Percentiles rank a stretch among this genome's conserved stretches.
These are phyloP conservation scores for Mizuhopecten yessoensis DNA, from an alignment of 1,140 invertebrate genomes.

Conservation along the genomic window DNA sequence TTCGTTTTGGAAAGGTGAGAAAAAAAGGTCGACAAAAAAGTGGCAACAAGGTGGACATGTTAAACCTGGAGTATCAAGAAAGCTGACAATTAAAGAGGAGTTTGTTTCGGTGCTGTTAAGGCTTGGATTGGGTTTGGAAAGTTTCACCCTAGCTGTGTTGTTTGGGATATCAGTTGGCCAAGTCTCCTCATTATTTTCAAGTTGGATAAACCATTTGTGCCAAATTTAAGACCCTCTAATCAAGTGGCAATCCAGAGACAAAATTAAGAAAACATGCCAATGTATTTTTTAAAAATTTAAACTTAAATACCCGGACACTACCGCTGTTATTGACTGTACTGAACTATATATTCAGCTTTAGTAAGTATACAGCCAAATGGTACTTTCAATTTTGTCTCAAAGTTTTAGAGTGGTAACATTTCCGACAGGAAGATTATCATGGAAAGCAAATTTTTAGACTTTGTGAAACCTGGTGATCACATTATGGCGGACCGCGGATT, in stretches of 20 bases:
- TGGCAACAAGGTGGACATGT: no score
- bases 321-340: constrained; percentile 48
- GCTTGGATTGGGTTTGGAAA: neutral
- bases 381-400: constrained; percentile 45
- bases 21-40: no score
- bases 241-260: constrained; percentile 36
- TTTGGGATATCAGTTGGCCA: constrained; percentile 47
- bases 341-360: constrained; percentile 43
- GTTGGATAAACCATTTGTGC: constrained; percentile 48
- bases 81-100: no score
- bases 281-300: constrained; percentile 14
- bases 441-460: constrained; percentile 48
- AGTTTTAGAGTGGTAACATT: constrained; percentile 45
- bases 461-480: constrained; percentile 29
- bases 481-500: constrained; percentile 53
- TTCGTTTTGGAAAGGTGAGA: no score
- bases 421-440: constrained; percentile 48
- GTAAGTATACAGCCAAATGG: constrained; percentile 47
- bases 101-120: no score
- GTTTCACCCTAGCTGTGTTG: constrained; percentile 29
- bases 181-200: constrained; percentile 45
- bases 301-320: constrained; percentile 12
- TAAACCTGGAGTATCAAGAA: no score
- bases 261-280: neutral
- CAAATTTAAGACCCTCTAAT: constrained; percentile 32